Evolutionary conservation across 2,888 invertebrate genomes (phyloP), one percentile per base, ranked within the genome.

Genomic region (Acrobasis consociella): DNA sequence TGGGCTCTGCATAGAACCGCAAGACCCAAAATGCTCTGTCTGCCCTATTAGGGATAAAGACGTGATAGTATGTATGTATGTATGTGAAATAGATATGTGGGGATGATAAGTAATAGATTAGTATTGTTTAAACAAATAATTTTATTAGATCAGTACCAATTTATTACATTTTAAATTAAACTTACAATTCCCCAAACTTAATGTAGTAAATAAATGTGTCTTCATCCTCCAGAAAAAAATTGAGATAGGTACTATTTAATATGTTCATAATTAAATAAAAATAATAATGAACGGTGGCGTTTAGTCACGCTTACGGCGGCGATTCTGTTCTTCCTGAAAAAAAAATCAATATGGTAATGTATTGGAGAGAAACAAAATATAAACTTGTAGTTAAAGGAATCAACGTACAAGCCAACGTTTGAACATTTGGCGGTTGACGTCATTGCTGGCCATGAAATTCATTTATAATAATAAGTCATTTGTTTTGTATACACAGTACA

Each of bases 241-340:
- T 42, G 39, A 22, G 56, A 56, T 56, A 39, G 10, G 9, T 39
- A 46, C 46, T 56, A 39, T 56, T 38, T 56, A 42, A 46, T 46
- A 13, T 46, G 46, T 46, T 46, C 46, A 46, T 46, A 3, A 11
- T 46, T 13, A 10, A 11, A 46, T 13, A n/a, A 46, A 46, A 46
- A 74, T 63, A 49, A 62, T 67, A 63, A 63, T 56, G 64, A 55
- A 65, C 59, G 49, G 15, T 64, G 16, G 39, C 46, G 60, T 74
- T 84, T 91, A 92, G 67, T 93, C 87, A 83, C 93, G 91, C 74
- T 90, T 92, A 80, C 93, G 93, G 73, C 93, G 91, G 71, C 91
- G 92, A 65, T 91, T 83, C 68, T 92, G 85, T 73, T 93, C 92
- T 76, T 93, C 92, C 93, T 93, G 83, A 59, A 83, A 90, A 67